These are phyloP conservation scores for Palythoa grandis DNA, from an alignment of 92 coral and sea anemone genomes.

Conservation along the genomic window DNA sequence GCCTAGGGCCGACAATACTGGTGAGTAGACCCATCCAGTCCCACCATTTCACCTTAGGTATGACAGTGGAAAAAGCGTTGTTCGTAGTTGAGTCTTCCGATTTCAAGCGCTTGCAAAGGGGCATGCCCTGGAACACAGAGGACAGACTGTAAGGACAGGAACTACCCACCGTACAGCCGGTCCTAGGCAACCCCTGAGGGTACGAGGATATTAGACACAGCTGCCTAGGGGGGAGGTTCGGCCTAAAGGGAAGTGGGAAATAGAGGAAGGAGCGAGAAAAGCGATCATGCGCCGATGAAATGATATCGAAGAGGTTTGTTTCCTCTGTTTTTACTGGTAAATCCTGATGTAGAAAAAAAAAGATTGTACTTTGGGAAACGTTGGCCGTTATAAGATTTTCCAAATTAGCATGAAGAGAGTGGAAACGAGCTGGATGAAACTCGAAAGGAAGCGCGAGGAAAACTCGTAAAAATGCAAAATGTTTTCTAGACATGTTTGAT, in stretches of 20 bases:
- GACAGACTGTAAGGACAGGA: constrained; percentile 1
- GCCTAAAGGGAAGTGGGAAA: neutral
- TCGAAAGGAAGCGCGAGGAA: too few relatives aligned
- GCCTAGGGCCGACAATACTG: constrained; percentile 60
- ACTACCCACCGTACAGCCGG: constrained; percentile 51
- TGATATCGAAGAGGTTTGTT: neutral
- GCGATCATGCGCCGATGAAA: neutral
- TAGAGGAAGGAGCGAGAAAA: neutral
- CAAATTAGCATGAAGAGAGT: too few relatives aligned
- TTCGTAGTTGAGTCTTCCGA: neutral
- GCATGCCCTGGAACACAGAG: constrained; percentile 33
- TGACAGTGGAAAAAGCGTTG: neutral
- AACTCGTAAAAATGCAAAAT: too few relatives aligned
- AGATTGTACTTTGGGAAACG: too few relatives aligned
- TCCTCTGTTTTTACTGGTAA: too few relatives aligned
- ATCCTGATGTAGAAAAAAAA: too few relatives aligned
- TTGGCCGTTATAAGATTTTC: too few relatives aligned
- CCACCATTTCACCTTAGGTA: constrained; percentile 53
- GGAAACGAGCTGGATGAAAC: too few relatives aligned
- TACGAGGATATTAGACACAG: constrained; percentile 53
- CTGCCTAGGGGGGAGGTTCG: constrained; percentile 8
- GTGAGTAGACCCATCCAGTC: constrained; percentile 65
- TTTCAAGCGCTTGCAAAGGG: constrained; percentile 50
- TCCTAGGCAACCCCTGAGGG: constrained; percentile 60
- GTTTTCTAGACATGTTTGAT: too few relatives aligned